Percentiles rank a stretch among this genome's conserved stretches.
These are phyloP conservation scores for Phrynosoma platyrhinos DNA, from an alignment of 2,113 vertebrate genomes.

Conservation along the genomic window DNA sequence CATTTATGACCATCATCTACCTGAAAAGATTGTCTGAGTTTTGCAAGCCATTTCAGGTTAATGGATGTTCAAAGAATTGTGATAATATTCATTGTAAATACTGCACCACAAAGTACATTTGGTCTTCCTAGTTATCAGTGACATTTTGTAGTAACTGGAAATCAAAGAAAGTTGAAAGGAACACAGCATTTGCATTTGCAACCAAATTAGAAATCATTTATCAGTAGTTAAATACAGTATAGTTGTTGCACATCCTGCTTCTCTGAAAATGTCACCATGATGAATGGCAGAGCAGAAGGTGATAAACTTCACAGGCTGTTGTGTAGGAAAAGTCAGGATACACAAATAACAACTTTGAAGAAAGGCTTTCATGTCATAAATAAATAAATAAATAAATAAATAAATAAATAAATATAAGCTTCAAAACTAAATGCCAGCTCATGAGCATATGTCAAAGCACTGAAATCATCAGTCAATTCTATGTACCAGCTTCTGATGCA, in stretches of 20 bases:
- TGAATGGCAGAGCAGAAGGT: constrained; percentile 42
- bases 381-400: neutral
- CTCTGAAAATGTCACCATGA: constrained; percentile 23
- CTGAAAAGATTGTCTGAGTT: neutral
- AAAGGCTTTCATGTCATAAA: constrained; percentile 59
- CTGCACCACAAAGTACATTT: neutral
- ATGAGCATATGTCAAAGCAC: constrained; percentile 42
- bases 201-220: neutral
- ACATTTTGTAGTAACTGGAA: neutral
- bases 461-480: constrained; percentile 38
- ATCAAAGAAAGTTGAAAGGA: constrained; percentile 25
- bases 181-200: neutral
- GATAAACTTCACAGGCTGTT: constrained; percentile 36
- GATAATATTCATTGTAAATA: constrained; percentile 33
- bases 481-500: constrained; percentile 42
- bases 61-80: fast-evolving
- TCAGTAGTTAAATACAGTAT: constrained; percentile 24
- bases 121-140: neutral
- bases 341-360: constrained; percentile 46
- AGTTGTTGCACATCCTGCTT: constrained; percentile 5
- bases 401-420: constrained; percentile 19
- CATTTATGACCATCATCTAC: neutral
- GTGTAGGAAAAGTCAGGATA: constrained; percentile 11
- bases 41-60: neutral
- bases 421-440: constrained; percentile 36